phyloP scores from a whole-genome alignment of 2,888 invertebrate species.

The Chloromyia formosa region DNA sequence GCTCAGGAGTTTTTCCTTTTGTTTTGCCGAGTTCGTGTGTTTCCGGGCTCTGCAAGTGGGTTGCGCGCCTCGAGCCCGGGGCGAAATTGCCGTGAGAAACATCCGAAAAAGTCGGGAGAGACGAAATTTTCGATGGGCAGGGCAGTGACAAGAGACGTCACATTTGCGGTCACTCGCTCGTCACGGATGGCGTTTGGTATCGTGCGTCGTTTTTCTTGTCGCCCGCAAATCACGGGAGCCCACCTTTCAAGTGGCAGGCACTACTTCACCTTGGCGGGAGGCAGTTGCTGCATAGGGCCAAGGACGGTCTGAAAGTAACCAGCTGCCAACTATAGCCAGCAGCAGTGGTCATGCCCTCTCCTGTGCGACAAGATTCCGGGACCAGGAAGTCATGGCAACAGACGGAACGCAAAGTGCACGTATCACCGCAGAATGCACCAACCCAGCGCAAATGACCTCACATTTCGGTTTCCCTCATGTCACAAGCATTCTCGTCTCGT shows the following conservation, averaged over 20 bases:
- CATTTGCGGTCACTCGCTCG: too few species aligned
- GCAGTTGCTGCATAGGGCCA: not conserved
- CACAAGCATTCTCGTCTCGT: too few species aligned
- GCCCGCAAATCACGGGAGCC: not conserved
- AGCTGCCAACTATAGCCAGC: too few species aligned
- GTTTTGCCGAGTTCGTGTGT: not conserved
- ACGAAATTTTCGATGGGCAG: slow-evolving; percentile 8
- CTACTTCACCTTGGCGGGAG: too few species aligned
- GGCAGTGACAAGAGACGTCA: slow-evolving; percentile 20
- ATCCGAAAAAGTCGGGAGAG: not conserved
- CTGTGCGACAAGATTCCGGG: too few species aligned
- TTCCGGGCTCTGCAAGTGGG: not conserved
- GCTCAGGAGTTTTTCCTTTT: not conserved
- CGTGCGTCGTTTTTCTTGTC: not conserved
- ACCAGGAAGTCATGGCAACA: too few species aligned
- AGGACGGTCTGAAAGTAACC: too few species aligned
- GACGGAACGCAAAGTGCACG: too few species aligned
- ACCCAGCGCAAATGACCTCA: too few species aligned
- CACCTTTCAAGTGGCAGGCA: not conserved
- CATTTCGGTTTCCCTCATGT: not conserved
- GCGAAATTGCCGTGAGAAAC: not conserved
- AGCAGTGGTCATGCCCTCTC: too few species aligned
- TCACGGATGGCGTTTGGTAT: not conserved
- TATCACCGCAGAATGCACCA: too few species aligned
- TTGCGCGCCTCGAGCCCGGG: too few species aligned